Evolutionary conservation across 2,888 invertebrate species (phyloP), one percentile per base, ranked within the genome.

Genomic region (Norana najaformis): DNA sequence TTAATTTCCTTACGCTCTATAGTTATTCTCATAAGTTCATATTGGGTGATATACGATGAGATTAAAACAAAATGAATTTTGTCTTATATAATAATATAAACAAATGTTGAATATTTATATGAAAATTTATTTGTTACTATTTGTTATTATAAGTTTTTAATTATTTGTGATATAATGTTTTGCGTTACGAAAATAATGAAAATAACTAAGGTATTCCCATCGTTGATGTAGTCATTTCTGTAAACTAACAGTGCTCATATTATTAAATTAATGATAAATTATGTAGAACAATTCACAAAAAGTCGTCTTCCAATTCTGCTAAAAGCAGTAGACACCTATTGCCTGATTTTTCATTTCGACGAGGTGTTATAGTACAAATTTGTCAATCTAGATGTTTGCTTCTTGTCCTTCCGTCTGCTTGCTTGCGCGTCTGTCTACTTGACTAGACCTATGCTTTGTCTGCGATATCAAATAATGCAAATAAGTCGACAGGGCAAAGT

Each of bases 401-500:
- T n/a, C n/a, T n/a, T n/a, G 69, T 14, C 39, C 39, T 47, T 4
- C 47, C 20, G 47, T 23, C 13, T n/a, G 69, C n/a, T 11, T n/a
- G n/a, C 11, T 5, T 53, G 2, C 1, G 5, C 13, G 69, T 69
- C n/a, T 69, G 8, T 69, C 30, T 3, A n/a, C 69, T 69, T 69
- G 69, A 69, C 8, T 1, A 69, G 3, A n/a, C 2, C 11, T 53
- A 6, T 53, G 53, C 11, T 53, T 30, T 53, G 53, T 30, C 23
- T 53, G 23, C 53, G n/a, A 69, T 69, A 69, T 69, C 69, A n/a
- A 69, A 69, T 69, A n/a, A 69, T n/a, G 69, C 69, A 69, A 69
- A 69, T 69, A n/a, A 69, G 69, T n/a, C 11, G 30, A n/a, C 69
- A 69, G n/a, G n/a, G 30, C 30, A 69, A 69, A 69, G 69, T 69